Evolutionary conservation across 2,797 vertebrate genomes (phyloP).

Genomic region (Anguilla anguilla): DNA sequence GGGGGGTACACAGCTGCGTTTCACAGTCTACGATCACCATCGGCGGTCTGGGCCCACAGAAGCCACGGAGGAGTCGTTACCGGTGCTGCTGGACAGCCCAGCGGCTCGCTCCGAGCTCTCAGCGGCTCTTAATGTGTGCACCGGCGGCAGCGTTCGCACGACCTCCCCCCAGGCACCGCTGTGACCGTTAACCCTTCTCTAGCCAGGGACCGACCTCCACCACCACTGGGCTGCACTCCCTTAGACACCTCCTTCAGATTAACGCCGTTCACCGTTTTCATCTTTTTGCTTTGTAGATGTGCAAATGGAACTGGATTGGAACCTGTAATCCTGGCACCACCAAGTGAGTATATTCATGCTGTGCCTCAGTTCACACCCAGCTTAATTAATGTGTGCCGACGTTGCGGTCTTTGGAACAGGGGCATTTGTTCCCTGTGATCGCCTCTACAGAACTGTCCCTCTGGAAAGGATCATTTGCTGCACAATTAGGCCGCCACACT

Average conservation of each 20-base stretch:
- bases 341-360: background rate
- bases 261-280: background rate
- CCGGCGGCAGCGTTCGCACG: background rate
- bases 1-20: conserved; percentile 26
- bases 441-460: background rate
- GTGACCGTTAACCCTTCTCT: conserved; percentile 9
- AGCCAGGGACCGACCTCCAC: too few species aligned
- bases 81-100: conserved; percentile 57
- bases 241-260: background rate
- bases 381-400: background rate
- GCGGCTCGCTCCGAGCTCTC: background rate
- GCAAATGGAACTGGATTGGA: background rate
- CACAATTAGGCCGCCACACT: background rate
- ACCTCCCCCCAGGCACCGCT: background rate
- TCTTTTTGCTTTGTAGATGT: background rate
- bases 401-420: background rate
- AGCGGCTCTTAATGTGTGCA: conserved; percentile 20
- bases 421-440: background rate
- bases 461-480: background rate
- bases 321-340: background rate
- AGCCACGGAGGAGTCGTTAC: conserved; percentile 59
- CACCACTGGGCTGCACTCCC: background rate
- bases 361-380: background rate
- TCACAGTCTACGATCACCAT: conserved; percentile 51
- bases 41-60: conserved; percentile 43